Evolutionary conservation across 2,113 vertebrate genomes (phyloP), one percentile per base, ranked within the genome.

Genomic region (Otocyon megalotis): DNA sequence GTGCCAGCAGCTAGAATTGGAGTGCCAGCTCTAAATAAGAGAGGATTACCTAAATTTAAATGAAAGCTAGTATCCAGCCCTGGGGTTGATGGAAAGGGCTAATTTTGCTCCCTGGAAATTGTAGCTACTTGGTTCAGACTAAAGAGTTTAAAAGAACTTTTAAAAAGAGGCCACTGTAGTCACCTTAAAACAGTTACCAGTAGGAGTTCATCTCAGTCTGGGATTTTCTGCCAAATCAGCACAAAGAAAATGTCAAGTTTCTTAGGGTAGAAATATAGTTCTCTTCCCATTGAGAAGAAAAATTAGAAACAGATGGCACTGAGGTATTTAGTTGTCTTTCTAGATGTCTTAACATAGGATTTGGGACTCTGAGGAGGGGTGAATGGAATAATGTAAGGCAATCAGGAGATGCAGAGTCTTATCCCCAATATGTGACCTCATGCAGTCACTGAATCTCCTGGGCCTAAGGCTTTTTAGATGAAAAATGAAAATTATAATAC

Each of bases 251-350:
- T 84, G 32, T 43, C 74, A 87, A 94, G 1, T 37, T 17, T 80
- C 35, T 87, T 22, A 92, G 60, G 14, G 19, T 0, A 63, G 35
- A 95, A 93, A 84, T 32, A 50, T 0, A 82, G 24, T 93, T 58
- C 54, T 96, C 72, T 93, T 80, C 37, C 71, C 93, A 43, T 28
- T 86, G 16, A 50, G 43, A 88, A 98, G 72, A 72, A 95, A 88
- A 94, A 60, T 43, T 53, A 82, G 48, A 79, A 77, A 20, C 9
- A 84, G 43, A 84, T 83, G 79, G 2, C 6, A 22, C 28, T 53
- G 26, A 48, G 24, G 37, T 90, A 93, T 43, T 53, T 58, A 17
- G 12, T 11, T 88, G n/a, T 74, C 92, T 87, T 86, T 69, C 92
- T 58, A 65, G 65, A 74, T 56, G 86, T 65, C 28, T 86, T 28